Evolutionary conservation across 2,113 vertebrate genomes (phyloP).

Genomic region (Talpa occidentalis): DNA sequence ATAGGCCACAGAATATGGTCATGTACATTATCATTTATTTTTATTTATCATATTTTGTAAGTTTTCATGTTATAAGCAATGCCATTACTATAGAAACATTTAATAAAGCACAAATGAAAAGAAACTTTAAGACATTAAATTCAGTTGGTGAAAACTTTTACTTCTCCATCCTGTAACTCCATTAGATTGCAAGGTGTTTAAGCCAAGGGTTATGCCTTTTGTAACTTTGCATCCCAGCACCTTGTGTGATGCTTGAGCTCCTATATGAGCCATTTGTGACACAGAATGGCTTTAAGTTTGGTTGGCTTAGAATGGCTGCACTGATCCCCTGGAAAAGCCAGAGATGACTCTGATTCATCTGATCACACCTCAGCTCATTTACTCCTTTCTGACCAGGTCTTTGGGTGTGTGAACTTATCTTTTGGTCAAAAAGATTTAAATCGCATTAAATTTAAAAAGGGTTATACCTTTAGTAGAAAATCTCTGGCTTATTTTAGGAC

Average conservation of each 20-base stretch:
- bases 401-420: background rate
- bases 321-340: background rate
- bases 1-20: background rate
- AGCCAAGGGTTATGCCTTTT: background rate
- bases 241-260: background rate
- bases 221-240: background rate
- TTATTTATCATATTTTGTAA: background rate
- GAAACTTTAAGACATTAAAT: background rate
- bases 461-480: conserved; percentile 28
- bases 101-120: conserved; percentile 1
- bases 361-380: background rate
- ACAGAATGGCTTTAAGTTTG: background rate
- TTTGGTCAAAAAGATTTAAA: background rate
- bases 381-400: background rate
- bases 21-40: background rate
- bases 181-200: background rate
- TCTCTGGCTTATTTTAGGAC: conserved; percentile 16
- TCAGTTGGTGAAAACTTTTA: background rate
- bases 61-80: background rate
- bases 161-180: background rate
- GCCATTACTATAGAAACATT: background rate
- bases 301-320: background rate
- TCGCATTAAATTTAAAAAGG: conserved; percentile 55
- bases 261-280: background rate
- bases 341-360: background rate